Evolutionary conservation across 2,113 vertebrate genomes (phyloP).

Genomic region (Pleuronectes platessa): DNA sequence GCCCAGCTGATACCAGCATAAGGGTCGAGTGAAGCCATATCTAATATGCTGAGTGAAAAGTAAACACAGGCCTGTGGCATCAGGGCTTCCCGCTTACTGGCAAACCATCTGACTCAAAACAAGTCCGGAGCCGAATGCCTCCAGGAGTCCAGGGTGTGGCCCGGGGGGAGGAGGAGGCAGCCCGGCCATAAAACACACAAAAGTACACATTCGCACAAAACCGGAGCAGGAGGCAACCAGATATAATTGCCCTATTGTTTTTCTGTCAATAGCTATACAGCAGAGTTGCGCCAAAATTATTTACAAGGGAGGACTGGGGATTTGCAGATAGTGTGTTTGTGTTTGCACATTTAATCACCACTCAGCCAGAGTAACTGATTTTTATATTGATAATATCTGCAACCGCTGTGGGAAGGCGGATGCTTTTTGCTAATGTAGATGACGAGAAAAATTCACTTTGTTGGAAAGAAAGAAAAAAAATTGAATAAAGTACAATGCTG

Average conservation of each 20-base stretch:
- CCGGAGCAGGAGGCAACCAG: constrained; percentile 42
- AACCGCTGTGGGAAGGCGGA: no score
- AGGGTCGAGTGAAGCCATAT: constrained; percentile 67
- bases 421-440: no score
- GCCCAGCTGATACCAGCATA: constrained; percentile 78
- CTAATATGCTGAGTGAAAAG: constrained; percentile 81
- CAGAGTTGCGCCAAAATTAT: constrained; percentile 15
- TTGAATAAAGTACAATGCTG: no score
- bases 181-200: constrained; percentile 21
- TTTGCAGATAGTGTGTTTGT: background rate
- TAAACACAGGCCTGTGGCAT: constrained; percentile 71
- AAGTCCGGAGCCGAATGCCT: constrained; percentile 48
- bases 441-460: no score
- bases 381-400: background rate
- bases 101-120: constrained; percentile 62
- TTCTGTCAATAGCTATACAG: constrained; percentile 49
- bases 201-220: constrained; percentile 26
- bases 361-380: background rate
- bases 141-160: constrained; percentile 34
- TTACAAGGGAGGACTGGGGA: background rate
- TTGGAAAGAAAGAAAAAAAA: no score
- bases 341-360: background rate
- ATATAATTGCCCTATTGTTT: constrained; percentile 47
- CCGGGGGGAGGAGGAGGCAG: constrained; percentile 9
- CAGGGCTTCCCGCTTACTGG: constrained; percentile 68